Conservation (phyloP, 2,888 invertebrate species). For the Drosophila mimetica region DNA sequence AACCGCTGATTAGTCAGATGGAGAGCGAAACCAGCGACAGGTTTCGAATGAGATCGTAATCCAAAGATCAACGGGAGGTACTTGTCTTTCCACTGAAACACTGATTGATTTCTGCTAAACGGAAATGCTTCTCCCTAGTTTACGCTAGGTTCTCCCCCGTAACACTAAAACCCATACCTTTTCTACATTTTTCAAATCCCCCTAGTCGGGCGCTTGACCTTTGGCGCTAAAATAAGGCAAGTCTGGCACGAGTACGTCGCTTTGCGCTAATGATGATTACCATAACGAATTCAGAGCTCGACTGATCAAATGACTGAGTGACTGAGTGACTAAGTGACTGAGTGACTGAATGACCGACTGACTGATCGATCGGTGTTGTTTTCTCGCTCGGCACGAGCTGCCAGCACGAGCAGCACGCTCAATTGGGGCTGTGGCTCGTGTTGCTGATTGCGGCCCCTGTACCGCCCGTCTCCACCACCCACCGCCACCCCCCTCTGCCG, state of each 20-base stretch:
- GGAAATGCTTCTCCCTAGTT: conserved; percentile 67
- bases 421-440: conserved; percentile 73
- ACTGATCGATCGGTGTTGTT: conserved; percentile 28
- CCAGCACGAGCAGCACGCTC: conserved; percentile 75
- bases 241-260: conserved; percentile 52
- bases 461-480: too few relatives aligned
- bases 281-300: conserved; percentile 64
- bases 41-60: conserved; percentile 11
- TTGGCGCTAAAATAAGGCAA: conserved; percentile 65
- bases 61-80: conserved; percentile 24
- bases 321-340: conserved; percentile 19
- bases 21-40: conserved; percentile 29
- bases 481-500: conserved; percentile 23
- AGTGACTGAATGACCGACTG: conserved; percentile 31
- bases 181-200: conserved; percentile 53
- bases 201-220: conserved; percentile 62
- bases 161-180: conserved; percentile 11
- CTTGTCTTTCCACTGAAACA: conserved; percentile 46
- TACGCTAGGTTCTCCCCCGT: conserved; percentile 9
- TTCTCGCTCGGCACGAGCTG: conserved; percentile 67
- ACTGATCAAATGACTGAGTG: conserved; percentile 27
- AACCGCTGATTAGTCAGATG: conserved; percentile 53
- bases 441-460: conserved; percentile 48
- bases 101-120: conserved; percentile 55
- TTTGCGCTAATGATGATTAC: conserved; percentile 71